These are phyloP conservation scores for Kryptolebias ocellatus DNA, from an alignment of 2,797 vertebrate genomes.

Conservation along the genomic window DNA sequence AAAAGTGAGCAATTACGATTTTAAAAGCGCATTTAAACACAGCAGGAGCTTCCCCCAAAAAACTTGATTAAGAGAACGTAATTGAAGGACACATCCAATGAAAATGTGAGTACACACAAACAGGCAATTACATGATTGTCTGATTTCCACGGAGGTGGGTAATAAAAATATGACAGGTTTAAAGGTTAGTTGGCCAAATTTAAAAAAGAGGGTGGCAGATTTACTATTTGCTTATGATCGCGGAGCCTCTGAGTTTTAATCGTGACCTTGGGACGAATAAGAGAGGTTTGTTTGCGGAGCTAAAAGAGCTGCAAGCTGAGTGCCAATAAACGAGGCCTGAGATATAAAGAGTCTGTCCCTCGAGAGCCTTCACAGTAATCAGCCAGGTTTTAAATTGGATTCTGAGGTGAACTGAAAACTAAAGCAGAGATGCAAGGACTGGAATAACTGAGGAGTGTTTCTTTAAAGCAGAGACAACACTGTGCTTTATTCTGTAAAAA, in stretches of 20 bases:
- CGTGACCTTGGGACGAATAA: neutral
- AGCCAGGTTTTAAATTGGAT: constrained; percentile 5
- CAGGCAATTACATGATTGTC: no score
- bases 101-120: no score
- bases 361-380: neutral
- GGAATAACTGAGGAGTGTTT: neutral
- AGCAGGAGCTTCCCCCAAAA: neutral
- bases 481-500: neutral
- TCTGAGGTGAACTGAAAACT: neutral
- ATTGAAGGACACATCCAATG: no score
- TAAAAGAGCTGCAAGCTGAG: neutral
- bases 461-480: no score
- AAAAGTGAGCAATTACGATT: neutral
- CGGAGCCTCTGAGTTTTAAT: neutral
- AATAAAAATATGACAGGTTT: neutral
- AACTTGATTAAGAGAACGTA: no score
- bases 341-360: neutral
- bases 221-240: no score
- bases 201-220: neutral
- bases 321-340: neutral
- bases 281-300: neutral
- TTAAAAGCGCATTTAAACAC: neutral
- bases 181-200: neutral
- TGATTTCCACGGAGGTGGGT: no score
- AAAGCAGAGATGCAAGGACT: neutral